A percentile compares a stretch with the other conserved stretches of the same genome.
These are phyloP conservation scores for Elegia similella DNA, from an alignment of 2,888 invertebrate species.

Conservation along the genomic window DNA sequence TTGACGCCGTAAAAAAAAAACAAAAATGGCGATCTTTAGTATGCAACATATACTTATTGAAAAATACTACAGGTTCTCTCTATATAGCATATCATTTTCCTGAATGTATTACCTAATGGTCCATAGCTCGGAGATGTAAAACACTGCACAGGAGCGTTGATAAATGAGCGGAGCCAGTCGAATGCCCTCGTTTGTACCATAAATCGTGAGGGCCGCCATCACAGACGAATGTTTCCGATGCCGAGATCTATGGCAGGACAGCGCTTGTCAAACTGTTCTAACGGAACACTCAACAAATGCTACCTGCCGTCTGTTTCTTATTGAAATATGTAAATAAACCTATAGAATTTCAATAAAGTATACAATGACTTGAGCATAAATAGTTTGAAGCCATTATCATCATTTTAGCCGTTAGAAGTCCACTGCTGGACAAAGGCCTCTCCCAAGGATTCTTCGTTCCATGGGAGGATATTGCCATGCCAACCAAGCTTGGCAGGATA, in stretches of 20 bases:
- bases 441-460: too few relatives aligned
- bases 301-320: background rate
- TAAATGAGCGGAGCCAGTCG: conserved; percentile 32
- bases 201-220: conserved; percentile 23
- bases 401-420: too few relatives aligned
- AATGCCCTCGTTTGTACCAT: conserved; percentile 28
- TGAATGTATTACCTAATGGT: background rate
- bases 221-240: conserved; percentile 18
- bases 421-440: too few relatives aligned
- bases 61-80: too few relatives aligned
- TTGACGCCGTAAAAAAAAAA: too few relatives aligned
- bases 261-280: conserved; percentile 17
- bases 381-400: too few relatives aligned
- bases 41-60: too few relatives aligned
- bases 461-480: too few relatives aligned
- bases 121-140: background rate
- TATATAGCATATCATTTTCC: background rate
- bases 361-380: too few relatives aligned
- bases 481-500: too few relatives aligned
- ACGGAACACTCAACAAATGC: background rate
- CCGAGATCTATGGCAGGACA: conserved; percentile 16
- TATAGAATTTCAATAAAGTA: too few relatives aligned
- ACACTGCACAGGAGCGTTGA: conserved; percentile 32
- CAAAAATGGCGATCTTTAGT: too few relatives aligned
- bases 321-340: background rate